Conservation (phyloP, 2,888 invertebrate species). For the Pristionchus exspectatus region DNA sequence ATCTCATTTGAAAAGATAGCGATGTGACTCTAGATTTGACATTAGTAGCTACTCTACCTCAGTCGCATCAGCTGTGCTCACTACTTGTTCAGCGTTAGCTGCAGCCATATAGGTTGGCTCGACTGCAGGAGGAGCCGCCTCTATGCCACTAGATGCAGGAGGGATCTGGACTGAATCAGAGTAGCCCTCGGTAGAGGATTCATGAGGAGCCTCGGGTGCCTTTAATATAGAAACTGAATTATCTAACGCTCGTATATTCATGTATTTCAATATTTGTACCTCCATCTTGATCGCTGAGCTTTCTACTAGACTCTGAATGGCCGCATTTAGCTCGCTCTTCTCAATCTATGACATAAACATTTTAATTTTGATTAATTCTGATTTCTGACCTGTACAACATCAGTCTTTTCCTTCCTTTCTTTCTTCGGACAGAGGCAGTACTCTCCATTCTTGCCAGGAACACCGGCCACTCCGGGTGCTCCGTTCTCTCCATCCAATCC, state of each 20-base stretch:
- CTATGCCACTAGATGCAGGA: not conserved
- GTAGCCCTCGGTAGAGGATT: not conserved
- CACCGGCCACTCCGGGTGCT: not conserved
- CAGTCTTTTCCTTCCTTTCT: not conserved
- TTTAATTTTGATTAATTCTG: not conserved
- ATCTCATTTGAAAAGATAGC: no score
- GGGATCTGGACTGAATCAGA: not conserved
- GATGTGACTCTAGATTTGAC: no score
- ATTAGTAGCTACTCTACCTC: not conserved
- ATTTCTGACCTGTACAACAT: not conserved
- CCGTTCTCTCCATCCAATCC: conserved; percentile 33
- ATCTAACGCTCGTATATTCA: no score
- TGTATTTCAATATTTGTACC: not conserved
- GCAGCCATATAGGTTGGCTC: not conserved
- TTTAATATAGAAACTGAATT: not conserved
- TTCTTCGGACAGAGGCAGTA: conserved; percentile 41
- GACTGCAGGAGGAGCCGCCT: not conserved
- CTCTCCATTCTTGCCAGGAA: conserved; percentile 40
- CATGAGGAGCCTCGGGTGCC: not conserved
- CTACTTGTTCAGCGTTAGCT: not conserved
- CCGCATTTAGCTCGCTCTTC: not conserved
- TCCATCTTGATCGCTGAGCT: conserved; percentile 10
- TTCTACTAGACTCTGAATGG: not conserved
- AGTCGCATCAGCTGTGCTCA: no score
- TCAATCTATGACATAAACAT: not conserved